Evolutionary conservation across 2,797 vertebrate species (phyloP).

Genomic region (Leptatherina wallacei): DNA sequence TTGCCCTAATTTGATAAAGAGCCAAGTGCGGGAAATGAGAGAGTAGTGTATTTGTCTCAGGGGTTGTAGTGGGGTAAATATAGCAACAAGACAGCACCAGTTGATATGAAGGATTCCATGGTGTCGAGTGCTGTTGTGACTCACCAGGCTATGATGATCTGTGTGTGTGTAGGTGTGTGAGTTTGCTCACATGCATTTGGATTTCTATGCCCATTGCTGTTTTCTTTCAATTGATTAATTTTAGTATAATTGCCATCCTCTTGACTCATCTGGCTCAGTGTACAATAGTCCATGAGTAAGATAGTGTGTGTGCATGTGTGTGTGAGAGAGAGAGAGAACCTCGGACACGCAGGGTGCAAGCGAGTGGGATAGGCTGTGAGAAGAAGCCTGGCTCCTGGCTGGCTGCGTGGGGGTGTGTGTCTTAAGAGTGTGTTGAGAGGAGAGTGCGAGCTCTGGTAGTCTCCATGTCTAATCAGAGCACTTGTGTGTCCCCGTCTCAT

Average conservation of each 20-base stretch:
- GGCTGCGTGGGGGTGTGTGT: conserved; percentile 70
- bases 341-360: conserved; percentile 22
- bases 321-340: conserved; percentile 8
- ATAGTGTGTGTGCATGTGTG: conserved; percentile 14
- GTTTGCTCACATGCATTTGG: conserved; percentile 38
- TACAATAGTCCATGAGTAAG: conserved; percentile 34
- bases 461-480: conserved; percentile 83
- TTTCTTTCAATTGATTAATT: conserved; percentile 58
- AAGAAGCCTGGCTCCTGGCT: conserved; percentile 73
- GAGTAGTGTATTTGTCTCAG: conserved; percentile 75
- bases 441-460: conserved; percentile 68
- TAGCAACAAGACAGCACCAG: conserved; percentile 82
- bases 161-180: conserved; percentile 13
- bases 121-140: conserved; percentile 75
- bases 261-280: conserved; percentile 35
- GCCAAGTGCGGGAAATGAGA: conserved; percentile 76
- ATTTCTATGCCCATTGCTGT: conserved; percentile 36
- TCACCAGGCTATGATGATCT: conserved; percentile 62
- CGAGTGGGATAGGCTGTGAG: conserved; percentile 36
- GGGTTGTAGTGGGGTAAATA: conserved; percentile 81
- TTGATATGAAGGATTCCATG: conserved; percentile 81
- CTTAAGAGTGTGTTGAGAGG: conserved; percentile 83
- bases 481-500: conserved; percentile 84
- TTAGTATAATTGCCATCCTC: conserved; percentile 44
- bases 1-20: conserved; percentile 78